Base-by-base conservation (phyloP, 2,888 invertebrate species). In the Polia nebulosa region DNA sequence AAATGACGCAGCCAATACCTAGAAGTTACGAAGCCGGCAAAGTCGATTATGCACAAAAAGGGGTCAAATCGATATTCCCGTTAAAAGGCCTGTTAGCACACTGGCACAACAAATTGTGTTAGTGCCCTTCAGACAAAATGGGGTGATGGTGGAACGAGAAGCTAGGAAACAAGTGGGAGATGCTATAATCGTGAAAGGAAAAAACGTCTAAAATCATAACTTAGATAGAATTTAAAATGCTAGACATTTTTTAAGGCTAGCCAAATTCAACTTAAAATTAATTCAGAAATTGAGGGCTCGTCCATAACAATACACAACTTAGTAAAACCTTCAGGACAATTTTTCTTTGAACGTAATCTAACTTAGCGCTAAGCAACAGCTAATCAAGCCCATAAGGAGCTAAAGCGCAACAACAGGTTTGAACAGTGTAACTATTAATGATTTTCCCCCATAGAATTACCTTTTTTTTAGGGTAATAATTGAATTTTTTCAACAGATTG, bases 101-200 rank as follows among this genome's bases (percentile, higher is more conserved):
- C 87, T 88, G 83, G 83, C 83, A 29, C 49, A 62, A 80, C 75
- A 86, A 89, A 89, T 87, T 85, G 81, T 79, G 79, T 91, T 91
- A 90, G 76, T 79, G 80, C 70, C 82, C 82, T 64, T 72, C 75
- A 76, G 72, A 83, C 67, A 75, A 70, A 70, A 63, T 61, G 65
- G 76, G 72, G 51, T 53, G 61, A 75, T 72, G 79, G 51, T 75
- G 36, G 22, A 25, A n/a, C 68, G 1, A 27, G 64, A 57, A 83
- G 62, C 39, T 71, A 75, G 5, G 57, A 83, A 68, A 45, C 20
- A 41, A 47, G 53, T 53, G 13, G 6, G 67, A 29, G 47, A 11
- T 45, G 13, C 13, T 22, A n/a, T 44, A 1, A 27, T n/a, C 15
- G 5, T 20, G 20, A 52, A 32, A 47, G 15, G 13, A 25, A 25